phyloP scores from a whole-genome alignment of 2,113 vertebrate genomes.

The Alexandromys fortis region DNA sequence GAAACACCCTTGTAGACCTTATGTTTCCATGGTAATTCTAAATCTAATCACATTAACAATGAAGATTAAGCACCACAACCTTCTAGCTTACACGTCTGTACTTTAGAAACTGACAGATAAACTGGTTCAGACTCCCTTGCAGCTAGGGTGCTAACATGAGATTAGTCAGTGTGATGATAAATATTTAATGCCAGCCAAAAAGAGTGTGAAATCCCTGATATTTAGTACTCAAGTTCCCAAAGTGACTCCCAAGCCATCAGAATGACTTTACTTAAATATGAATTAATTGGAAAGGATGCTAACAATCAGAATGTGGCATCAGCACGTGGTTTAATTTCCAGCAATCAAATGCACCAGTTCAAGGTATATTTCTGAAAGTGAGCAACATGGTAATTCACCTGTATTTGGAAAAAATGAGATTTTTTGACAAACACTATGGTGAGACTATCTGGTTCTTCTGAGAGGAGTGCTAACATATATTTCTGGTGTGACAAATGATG shows the following conservation, averaged over 20 bases:
- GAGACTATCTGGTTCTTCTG: not conserved
- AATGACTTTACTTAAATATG: constrained; percentile 21
- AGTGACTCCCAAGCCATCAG: not conserved
- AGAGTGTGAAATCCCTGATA: not conserved
- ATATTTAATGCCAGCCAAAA: not conserved
- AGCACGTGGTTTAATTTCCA: constrained; percentile 30
- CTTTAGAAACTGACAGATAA: constrained; percentile 40
- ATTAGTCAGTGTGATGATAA: not conserved
- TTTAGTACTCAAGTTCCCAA: not conserved
- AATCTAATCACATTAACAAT: not conserved
- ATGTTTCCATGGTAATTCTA: not conserved
- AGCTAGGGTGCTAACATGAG: constrained; percentile 9
- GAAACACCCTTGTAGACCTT: not conserved
- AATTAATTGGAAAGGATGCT: constrained; percentile 15
- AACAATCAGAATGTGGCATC: not conserved
- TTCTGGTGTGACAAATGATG: constrained; percentile 26
- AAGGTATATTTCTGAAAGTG: not conserved
- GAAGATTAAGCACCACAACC: not conserved
- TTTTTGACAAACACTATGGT: not conserved
- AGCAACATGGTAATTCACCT: not conserved
- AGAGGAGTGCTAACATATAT: not conserved
- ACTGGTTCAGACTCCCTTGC: constrained; percentile 41
- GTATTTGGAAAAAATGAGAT: not conserved
- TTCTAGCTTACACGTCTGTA: constrained; percentile 30
- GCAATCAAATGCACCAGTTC: not conserved